phyloP scores from a whole-genome alignment of 1,140 invertebrate genomes.

The Tetramorium simillimum region DNA sequence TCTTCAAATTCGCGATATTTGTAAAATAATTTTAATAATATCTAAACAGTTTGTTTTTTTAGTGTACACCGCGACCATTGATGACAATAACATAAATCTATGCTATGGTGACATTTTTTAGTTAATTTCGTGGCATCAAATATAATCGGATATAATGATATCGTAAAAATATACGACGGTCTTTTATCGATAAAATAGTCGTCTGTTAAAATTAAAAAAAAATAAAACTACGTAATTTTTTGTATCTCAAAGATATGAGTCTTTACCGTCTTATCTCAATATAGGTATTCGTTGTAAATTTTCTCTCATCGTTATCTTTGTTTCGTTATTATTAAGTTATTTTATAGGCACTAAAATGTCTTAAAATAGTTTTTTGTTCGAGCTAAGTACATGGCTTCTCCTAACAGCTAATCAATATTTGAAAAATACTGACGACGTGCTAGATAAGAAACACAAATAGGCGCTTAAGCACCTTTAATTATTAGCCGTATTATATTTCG shows the following conservation, averaged over 20 bases:
- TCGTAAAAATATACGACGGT: background rate
- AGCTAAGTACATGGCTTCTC: conserved; percentile 5
- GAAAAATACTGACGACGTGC: conserved; percentile 21
- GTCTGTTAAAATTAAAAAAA: background rate
- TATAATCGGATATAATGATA: conserved; percentile 1
- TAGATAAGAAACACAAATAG: conserved; percentile 16
- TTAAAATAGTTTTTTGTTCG: conserved; percentile 32
- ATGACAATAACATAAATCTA: conserved; percentile 38
- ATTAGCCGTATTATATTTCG: background rate
- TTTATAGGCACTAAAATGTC: conserved; percentile 39
- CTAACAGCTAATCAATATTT: conserved; percentile 37
- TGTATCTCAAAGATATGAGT: background rate
- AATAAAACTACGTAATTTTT: background rate
- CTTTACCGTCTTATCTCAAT: background rate
- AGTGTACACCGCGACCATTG: background rate
- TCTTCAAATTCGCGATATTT: background rate
- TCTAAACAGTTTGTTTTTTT: conserved; percentile 12
- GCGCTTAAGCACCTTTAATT: background rate
- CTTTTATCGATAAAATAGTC: background rate
- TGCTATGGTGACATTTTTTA: conserved; percentile 15
- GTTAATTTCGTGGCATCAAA: background rate
- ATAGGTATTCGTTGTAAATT: conserved; percentile 40
- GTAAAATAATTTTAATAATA: background rate
- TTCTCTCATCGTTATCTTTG: background rate
- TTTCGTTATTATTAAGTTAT: background rate